phyloP scores from a whole-genome alignment of 2,113 vertebrate genomes.

The Sylvia atricapilla region DNA sequence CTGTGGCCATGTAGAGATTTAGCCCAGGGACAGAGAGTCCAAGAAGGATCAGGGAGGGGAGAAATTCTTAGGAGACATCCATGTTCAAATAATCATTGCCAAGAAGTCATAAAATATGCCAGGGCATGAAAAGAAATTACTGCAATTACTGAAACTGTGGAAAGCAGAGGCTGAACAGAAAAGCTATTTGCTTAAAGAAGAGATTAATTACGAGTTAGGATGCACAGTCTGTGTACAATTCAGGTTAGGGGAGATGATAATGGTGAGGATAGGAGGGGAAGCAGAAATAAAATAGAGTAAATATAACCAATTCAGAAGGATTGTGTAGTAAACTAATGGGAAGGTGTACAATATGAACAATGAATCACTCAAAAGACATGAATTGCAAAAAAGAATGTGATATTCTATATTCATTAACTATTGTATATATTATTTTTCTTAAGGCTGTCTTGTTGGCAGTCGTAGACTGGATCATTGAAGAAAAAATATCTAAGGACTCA shows the following conservation, averaged over 20 bases:
- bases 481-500: not conserved
- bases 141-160: not conserved
- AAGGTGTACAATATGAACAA: not conserved
- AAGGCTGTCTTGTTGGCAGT: not conserved
- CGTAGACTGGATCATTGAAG: not conserved
- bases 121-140: slow-evolving; percentile 19
- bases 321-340: not conserved
- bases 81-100: not conserved
- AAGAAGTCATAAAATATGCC: slow-evolving; percentile 39
- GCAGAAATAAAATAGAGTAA: not conserved
- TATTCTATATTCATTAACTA: not conserved
- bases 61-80: not conserved
- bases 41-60: not conserved
- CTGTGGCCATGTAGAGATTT: not conserved
- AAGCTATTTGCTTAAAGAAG: not conserved
- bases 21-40: not conserved
- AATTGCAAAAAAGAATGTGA: not conserved
- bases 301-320: not conserved
- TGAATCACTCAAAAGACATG: not conserved
- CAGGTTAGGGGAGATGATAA: not conserved
- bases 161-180: not conserved
- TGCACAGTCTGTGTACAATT: not conserved
- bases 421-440: not conserved
- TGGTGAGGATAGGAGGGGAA: not conserved
- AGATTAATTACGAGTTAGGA: slow-evolving; percentile 3